Conservation (phyloP, 2,888 invertebrate species). For the Leucophora obtusa region DNA sequence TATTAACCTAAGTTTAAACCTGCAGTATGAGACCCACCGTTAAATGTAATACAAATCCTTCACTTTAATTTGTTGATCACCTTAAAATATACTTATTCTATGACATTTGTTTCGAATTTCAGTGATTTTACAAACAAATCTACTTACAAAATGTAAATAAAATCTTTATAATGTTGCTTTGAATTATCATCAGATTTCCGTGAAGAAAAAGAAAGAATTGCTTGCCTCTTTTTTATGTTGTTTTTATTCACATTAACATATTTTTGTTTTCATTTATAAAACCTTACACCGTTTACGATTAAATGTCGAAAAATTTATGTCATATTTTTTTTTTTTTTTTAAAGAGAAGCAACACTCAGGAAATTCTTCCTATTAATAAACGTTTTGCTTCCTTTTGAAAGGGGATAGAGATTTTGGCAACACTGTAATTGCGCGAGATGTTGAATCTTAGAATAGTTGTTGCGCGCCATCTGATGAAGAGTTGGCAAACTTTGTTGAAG, state of each 20-base stretch:
- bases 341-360: no score
- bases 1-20: no score
- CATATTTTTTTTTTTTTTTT: no score
- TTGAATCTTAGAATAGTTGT: no score
- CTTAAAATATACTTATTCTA: not conserved
- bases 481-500: no score
- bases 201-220: not conserved
- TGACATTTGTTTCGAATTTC: constrained; percentile 13
- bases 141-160: constrained; percentile 14
- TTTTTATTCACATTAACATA: not conserved
- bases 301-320: not conserved
- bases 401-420: no score
- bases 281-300: not conserved
- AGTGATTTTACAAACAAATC: not conserved
- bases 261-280: not conserved
- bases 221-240: not conserved
- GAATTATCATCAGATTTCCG: constrained; percentile 36
- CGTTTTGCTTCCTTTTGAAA: no score
- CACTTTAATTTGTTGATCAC: not conserved
- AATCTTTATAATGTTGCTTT: constrained; percentile 32
- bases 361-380: no score
- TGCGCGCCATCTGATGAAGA: no score
- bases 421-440: no score
- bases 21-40: no score
- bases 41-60: not conserved